A percentile compares a stretch with the other conserved stretches of the same genome.
Evolutionary conservation across 2,888 invertebrate species (phyloP).

Genomic region (Conomelus anceps): DNA sequence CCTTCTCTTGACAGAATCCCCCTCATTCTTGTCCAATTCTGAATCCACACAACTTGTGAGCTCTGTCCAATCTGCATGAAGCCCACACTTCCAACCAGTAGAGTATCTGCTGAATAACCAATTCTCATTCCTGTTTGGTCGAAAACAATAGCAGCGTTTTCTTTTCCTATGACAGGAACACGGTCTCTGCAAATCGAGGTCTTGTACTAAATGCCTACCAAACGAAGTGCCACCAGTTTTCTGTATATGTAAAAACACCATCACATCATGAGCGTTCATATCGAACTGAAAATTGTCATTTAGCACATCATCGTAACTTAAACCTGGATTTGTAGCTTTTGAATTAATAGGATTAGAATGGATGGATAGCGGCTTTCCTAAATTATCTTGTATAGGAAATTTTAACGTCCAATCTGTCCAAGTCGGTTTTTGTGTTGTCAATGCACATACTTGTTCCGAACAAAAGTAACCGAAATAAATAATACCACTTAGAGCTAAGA

Average conservation of each 20-base stretch:
- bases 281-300: conserved; percentile 84
- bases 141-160: conserved; percentile 87
- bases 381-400: conserved; percentile 46
- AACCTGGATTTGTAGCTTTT: conserved; percentile 45
- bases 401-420: conserved; percentile 37
- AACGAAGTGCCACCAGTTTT: conserved; percentile 98
- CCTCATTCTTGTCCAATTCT: conserved; percentile 86
- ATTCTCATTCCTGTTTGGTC: conserved; percentile 85
- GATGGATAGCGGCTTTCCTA: conserved; percentile 47
- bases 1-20: conserved; percentile 64
- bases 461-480: conserved; percentile 86
- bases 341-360: conserved; percentile 35
- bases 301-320: conserved; percentile 79
- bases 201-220: conserved; percentile 91
- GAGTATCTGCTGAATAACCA: conserved; percentile 98
- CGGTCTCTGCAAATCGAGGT: conserved; percentile 85
- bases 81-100: conserved; percentile 96
- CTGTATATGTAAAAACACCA: conserved; percentile 97
- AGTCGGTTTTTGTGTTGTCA: conserved; percentile 34
- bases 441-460: conserved; percentile 66
- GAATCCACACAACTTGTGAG: conserved; percentile 85
- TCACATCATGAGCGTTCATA: conserved; percentile 89
- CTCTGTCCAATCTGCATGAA: conserved; percentile 98
- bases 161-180: conserved; percentile 86
- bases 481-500: conserved; percentile 76